Percentiles rank a stretch among this genome's conserved stretches.
These are phyloP conservation scores for Coccyzus lansbergi DNA, from an alignment of 2,797 vertebrate species.

Conservation along the genomic window DNA sequence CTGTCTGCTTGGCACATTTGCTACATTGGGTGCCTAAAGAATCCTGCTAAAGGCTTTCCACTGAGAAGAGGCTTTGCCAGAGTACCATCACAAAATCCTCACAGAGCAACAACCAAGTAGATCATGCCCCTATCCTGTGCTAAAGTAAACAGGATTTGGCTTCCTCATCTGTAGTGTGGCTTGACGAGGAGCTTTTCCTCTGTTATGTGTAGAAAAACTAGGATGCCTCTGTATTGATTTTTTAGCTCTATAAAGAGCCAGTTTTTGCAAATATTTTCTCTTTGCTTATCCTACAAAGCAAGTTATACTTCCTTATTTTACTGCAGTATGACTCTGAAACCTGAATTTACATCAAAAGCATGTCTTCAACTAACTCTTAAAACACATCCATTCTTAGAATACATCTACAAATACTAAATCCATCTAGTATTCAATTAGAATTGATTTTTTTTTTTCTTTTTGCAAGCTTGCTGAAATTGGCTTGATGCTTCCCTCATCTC, in stretches of 20 bases:
- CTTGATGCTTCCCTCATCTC: not conserved
- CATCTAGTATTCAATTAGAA: slow-evolving; percentile 19
- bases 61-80: not conserved
- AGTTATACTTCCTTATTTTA: not conserved
- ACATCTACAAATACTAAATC: slow-evolving; percentile 17
- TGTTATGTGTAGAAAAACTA: not conserved
- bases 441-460: not conserved
- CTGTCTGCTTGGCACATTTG: not conserved
- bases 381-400: slow-evolving; percentile 10
- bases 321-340: not conserved
- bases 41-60: not conserved
- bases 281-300: not conserved
- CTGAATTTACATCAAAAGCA: slow-evolving; percentile 26
- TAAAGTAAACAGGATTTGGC: not conserved
- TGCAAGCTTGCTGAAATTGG: not conserved
- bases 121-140: fast-evolving
- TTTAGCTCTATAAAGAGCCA: not conserved
- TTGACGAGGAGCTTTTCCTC: not conserved
- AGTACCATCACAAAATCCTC: not conserved
- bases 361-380: not conserved
- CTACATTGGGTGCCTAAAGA: not conserved
- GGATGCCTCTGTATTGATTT: not conserved
- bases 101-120: not conserved
- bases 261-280: not conserved
- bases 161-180: not conserved